Conservation (phyloP, 2,113 vertebrate species). For the Australoheros scitulus region DNA sequence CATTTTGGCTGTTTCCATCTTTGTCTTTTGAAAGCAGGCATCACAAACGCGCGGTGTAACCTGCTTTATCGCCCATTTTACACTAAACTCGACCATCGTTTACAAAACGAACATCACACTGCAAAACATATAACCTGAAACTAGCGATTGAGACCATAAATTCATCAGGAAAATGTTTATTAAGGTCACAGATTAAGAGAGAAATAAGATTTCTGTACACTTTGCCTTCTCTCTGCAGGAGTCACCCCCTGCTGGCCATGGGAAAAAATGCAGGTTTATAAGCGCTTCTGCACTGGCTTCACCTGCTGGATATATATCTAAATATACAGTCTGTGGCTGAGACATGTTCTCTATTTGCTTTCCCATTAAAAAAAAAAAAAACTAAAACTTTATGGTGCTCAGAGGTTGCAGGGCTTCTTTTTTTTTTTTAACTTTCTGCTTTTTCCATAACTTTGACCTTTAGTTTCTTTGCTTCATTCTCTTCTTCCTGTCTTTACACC, state of each 20-base stretch:
- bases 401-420: background rate
- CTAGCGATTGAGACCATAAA: rapidly evolving
- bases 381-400: background rate
- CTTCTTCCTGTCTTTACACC: background rate
- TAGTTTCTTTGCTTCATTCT: rapidly evolving
- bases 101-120: background rate
- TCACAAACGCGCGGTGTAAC: background rate
- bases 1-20: no score
- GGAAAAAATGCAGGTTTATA: background rate
- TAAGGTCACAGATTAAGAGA: background rate
- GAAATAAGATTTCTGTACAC: background rate
- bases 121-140: background rate
- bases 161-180: background rate
- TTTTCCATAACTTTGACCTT: background rate
- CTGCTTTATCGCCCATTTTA: rapidly evolving
- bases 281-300: background rate
- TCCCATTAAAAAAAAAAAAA: background rate
- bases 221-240: background rate
- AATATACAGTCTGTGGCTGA: background rate
- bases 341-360: background rate
- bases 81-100: background rate
- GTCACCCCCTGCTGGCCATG: background rate
- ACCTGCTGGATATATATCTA: no score
- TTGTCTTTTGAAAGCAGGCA: background rate
- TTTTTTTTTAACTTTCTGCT: background rate